These are phyloP conservation scores for Drosophila kikkawai DNA, from an alignment of 1,140 invertebrate genomes.

Conservation along the genomic window DNA sequence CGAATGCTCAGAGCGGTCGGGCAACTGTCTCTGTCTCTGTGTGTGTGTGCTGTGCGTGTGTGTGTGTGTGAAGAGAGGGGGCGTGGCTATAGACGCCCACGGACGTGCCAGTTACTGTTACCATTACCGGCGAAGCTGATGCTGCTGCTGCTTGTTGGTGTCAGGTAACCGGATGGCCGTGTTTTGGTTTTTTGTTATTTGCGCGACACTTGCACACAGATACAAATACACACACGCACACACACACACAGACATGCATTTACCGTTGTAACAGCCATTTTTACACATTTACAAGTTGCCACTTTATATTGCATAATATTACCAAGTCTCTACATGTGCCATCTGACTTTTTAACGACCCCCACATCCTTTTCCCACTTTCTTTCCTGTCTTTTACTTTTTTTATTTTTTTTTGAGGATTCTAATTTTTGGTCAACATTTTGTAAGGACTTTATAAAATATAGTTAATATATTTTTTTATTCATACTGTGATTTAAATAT, in stretches of 20 bases:
- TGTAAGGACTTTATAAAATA: neutral
- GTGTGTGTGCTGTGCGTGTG: neutral
- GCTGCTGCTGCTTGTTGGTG: slow-evolving; percentile 29
- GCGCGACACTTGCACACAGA: slow-evolving; percentile 40
- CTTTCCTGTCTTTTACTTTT: neutral
- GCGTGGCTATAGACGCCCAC: slow-evolving; percentile 23
- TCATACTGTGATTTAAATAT: neutral
- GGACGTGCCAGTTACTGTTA: slow-evolving; percentile 39
- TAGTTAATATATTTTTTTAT: neutral
- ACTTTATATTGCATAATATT: slow-evolving; percentile 62
- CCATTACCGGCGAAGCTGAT: slow-evolving; percentile 21
- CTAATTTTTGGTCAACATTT: neutral
- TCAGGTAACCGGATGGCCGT: slow-evolving; percentile 44
- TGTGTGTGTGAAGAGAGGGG: slow-evolving; percentile 10
- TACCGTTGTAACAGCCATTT: slow-evolving; percentile 50
- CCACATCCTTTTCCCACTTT: neutral
- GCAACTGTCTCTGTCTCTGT: neutral
- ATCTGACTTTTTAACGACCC: slow-evolving; percentile 39
- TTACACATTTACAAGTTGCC: slow-evolving; percentile 75
- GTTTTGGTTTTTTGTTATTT: slow-evolving; percentile 67
- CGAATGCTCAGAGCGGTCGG: slow-evolving; percentile 28
- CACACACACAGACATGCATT: slow-evolving; percentile 8
- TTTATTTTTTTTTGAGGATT: neutral
- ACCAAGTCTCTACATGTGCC: slow-evolving; percentile 43
- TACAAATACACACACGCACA: slow-evolving; percentile 6